Conservation (phyloP, 2,797 vertebrate species). For the Tapera naevia region DNA sequence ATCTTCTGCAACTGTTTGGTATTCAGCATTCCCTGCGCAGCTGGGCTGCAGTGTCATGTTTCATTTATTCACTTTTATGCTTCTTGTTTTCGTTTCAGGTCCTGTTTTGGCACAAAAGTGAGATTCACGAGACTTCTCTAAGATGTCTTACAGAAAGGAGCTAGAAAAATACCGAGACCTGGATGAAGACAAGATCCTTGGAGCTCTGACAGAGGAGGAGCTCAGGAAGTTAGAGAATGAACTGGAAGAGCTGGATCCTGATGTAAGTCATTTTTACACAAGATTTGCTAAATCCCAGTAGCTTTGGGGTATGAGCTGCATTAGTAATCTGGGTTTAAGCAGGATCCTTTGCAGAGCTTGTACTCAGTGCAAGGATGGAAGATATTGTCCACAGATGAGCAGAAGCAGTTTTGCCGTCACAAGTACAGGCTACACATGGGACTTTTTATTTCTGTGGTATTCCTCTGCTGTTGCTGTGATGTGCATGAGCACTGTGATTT, state of each 20-base stretch:
- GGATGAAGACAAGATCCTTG: conserved; percentile 94
- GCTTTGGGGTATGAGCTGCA: not conserved
- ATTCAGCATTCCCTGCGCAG: not conserved
- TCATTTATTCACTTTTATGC: not conserved
- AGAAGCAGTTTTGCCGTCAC: not conserved
- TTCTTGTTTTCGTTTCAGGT: conserved; percentile 38
- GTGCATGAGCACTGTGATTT: not conserved
- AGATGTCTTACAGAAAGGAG: conserved; percentile 89
- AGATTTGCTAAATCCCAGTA: not conserved
- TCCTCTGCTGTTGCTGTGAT: not conserved
- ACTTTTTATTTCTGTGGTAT: not conserved
- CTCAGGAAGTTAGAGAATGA: conserved; percentile 91
- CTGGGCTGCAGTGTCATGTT: not conserved
- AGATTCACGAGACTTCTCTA: not conserved
- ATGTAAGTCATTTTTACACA: conserved; percentile 80
- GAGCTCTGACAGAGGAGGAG: conserved; percentile 92
- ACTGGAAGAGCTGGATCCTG: conserved; percentile 94
- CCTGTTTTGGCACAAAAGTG: not conserved
- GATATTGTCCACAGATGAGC: not conserved
- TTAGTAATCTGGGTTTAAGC: not conserved
- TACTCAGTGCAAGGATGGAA: not conserved
- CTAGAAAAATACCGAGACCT: conserved; percentile 96
- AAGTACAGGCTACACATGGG: not conserved
- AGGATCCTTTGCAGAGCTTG: not conserved
- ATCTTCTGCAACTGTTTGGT: not conserved